Evolutionary conservation across 2,113 vertebrate species (phyloP), one percentile per base, ranked within the genome.

Genomic region (Laterallus jamaicensis): DNA sequence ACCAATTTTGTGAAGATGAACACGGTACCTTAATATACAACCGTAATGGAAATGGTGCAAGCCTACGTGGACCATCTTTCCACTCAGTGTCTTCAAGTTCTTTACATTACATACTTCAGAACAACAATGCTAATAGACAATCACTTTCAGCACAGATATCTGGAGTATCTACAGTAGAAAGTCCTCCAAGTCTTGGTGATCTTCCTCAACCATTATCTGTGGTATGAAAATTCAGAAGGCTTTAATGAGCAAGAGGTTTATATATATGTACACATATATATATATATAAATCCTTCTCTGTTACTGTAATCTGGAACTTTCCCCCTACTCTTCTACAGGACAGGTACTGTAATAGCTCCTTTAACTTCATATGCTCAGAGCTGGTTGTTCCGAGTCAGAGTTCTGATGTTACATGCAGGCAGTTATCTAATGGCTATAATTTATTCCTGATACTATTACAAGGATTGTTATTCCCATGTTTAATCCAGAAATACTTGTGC

Each of bases 1-100:
- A 97, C 90, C 98, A 99, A 58, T 99, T 99, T 95, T 99, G 99
- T 97, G 98, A 99, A 97, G 99, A 99, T 97, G 98, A 99, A 97
- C 98, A 98, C 39, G 98, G 98, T 12, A 98, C 98, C 44, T 97
- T 98, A 60, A 97, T 98, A 96, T 98, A 98, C 93, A 99, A 98
- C 74, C 98, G 37, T 25, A 94, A 98, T 25, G 94, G 97, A 95
- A 98, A 98, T 49, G 92, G 96, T 74, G 96, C 97, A 81, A 97
- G 96, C 86, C 92, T 96, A 86, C 97, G 73, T 20, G 97, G 76
- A 47, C 28, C 5, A n/a, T 83, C 88, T 59, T 87, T 94, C 67
- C 93, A 88, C 62, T 95, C 93, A 73, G 25, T 60, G 32, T 89
- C 95, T 80, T 95, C 95, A 67, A 90, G 59, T 75, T 71, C 95